Evolutionary conservation across 92 coral and sea anemone genomes (phyloP).

Genomic region (Montipora capitata): DNA sequence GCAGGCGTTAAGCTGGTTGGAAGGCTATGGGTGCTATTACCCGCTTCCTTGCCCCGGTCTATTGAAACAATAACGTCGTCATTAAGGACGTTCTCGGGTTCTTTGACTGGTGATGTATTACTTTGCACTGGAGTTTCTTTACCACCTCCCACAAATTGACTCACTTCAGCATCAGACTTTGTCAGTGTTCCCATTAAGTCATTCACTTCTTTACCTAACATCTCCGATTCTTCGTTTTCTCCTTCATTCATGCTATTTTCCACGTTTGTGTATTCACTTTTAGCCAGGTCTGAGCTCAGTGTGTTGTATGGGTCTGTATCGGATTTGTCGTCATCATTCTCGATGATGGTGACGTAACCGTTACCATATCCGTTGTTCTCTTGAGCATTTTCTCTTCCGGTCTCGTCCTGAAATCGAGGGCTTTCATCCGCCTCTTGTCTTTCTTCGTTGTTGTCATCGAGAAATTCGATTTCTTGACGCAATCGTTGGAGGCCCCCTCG

Average conservation of each 20-base stretch:
- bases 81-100: neutral
- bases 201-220: conserved; percentile 28
- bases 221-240: conserved; percentile 40
- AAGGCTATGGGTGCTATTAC: neutral
- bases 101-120: neutral
- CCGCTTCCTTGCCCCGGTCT: neutral
- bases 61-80: neutral
- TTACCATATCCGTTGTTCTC: conserved; percentile 24
- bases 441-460: conserved; percentile 26
- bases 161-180: conserved; percentile 36
- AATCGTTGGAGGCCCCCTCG: conserved; percentile 11
- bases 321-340: conserved; percentile 23
- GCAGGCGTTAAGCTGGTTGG: neutral
- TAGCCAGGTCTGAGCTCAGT: conserved; percentile 33
- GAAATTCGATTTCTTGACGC: conserved; percentile 50
- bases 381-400: conserved; percentile 15
- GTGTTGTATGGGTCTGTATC: conserved; percentile 44
- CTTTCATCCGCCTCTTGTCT: conserved; percentile 18
- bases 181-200: conserved; percentile 31
- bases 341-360: conserved; percentile 38
- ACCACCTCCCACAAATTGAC: neutral
- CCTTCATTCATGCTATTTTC: conserved; percentile 49
- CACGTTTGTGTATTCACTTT: conserved; percentile 46
- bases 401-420: conserved; percentile 24
- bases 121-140: neutral